Conservation (phyloP, 2,797 vertebrate species). For the Onychomys leucogaster region DNA sequence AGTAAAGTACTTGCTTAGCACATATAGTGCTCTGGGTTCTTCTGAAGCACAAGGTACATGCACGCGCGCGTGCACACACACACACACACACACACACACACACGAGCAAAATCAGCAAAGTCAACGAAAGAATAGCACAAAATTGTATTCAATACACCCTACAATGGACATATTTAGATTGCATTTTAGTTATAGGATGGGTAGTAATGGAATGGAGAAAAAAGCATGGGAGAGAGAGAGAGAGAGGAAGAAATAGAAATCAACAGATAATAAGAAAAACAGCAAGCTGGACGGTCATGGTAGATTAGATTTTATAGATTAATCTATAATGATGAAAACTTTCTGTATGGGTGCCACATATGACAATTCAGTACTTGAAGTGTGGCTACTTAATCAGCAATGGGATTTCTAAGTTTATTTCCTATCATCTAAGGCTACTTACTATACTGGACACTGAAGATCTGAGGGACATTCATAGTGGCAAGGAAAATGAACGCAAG, state of each 20-base stretch:
- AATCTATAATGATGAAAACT: constrained; percentile 19
- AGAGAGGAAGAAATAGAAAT: background rate
- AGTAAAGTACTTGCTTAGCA: background rate
- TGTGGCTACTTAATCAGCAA: constrained; percentile 37
- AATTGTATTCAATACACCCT: constrained; percentile 37
- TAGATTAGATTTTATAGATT: no score
- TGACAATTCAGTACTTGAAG: background rate
- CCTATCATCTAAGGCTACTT: background rate
- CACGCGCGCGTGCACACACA: background rate
- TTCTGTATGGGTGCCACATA: background rate
- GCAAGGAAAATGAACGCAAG: constrained; percentile 37
- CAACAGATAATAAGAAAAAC: background rate
- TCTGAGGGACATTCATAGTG: background rate
- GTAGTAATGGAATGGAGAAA: background rate
- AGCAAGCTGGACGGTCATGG: background rate
- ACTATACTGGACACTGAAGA: background rate
- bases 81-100: background rate
- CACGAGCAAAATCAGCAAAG: background rate
- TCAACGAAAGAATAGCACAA: background rate
- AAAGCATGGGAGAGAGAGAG: background rate
- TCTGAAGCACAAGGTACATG: background rate
- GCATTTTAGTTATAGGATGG: background rate
- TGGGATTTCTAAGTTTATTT: constrained; percentile 23
- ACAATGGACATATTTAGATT: constrained; percentile 39
- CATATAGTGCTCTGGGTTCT: background rate